A percentile compares a stretch with the other conserved stretches of the same genome.
These are phyloP conservation scores for Drosophila bifasciata DNA, from an alignment of 1,140 invertebrate genomes.

Conservation along the genomic window DNA sequence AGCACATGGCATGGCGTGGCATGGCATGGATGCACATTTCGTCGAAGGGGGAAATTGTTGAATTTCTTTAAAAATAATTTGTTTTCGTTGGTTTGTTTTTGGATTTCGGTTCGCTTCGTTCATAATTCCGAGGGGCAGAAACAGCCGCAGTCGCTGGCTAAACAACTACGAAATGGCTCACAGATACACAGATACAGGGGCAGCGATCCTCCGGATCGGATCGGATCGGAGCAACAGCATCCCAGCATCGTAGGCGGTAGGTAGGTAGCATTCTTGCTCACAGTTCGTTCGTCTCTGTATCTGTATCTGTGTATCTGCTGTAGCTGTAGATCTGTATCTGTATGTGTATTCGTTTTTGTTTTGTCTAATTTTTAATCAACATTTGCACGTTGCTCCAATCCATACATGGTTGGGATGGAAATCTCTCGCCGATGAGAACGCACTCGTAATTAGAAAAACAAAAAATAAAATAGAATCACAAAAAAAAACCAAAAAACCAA, in stretches of 20 bases:
- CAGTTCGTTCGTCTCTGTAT: conserved; percentile 22
- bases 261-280: conserved; percentile 33
- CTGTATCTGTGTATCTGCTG: conserved; percentile 35
- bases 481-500: conserved; percentile 57
- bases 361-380: conserved; percentile 82
- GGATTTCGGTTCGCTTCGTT: conserved; percentile 43
- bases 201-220: conserved; percentile 63
- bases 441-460: conserved; percentile 70
- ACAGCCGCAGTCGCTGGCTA: conserved; percentile 55
- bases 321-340: conserved; percentile 16
- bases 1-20: conserved; percentile 41
- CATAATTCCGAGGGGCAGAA: conserved; percentile 62
- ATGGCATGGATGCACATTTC: conserved; percentile 73
- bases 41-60: conserved; percentile 61
- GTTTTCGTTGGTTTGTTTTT: conserved; percentile 57
- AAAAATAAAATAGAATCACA: conserved; percentile 60
- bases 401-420: conserved; percentile 78
- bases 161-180: conserved; percentile 65
- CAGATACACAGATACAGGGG: conserved; percentile 9
- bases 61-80: conserved; percentile 80
- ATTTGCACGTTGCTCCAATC: conserved; percentile 81
- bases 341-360: conserved; percentile 50
- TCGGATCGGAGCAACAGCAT: conserved; percentile 58
- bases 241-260: conserved; percentile 58
- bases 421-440: conserved; percentile 55